phyloP scores from a whole-genome alignment of 2,888 invertebrate genomes.

The Siphlonurus alternatus region DNA sequence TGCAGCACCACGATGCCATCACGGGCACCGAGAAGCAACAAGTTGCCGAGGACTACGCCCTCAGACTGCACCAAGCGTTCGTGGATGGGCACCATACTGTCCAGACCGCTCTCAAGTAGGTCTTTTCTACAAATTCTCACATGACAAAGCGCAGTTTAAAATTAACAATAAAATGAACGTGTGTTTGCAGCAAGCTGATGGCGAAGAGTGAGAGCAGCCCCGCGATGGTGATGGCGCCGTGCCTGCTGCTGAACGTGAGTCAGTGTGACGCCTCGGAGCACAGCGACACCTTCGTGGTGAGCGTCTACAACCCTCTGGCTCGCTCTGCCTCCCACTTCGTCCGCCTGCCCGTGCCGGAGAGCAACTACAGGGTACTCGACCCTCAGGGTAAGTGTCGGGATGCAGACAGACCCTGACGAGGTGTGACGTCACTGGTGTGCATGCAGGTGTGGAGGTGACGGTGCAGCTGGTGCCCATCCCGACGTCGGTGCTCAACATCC shows the following conservation, averaged over 20 bases:
- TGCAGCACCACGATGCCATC: conserved; percentile 37
- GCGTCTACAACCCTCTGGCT: conserved; percentile 45
- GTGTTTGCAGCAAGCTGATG: background rate
- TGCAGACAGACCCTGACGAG: background rate
- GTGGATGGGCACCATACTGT: background rate
- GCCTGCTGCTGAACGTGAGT: conserved; percentile 42
- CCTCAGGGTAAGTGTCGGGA: conserved; percentile 35
- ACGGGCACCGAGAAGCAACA: conserved; percentile 27
- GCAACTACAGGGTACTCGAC: conserved; percentile 41
- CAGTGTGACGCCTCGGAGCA: conserved; percentile 35
- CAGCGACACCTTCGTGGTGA: conserved; percentile 33
- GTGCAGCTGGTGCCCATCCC: conserved; percentile 21
- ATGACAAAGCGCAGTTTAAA: too few species aligned
- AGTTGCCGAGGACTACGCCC: conserved; percentile 24
- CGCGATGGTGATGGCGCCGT: conserved; percentile 21
- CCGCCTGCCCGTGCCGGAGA: conserved; percentile 30
- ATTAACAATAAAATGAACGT: background rate
- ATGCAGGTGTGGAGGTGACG: background rate
- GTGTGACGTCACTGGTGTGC: background rate
- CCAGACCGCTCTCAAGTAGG: background rate
- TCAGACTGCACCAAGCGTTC: background rate
- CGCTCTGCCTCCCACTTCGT: conserved; percentile 33
- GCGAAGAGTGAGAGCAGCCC: background rate
- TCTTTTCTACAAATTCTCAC: too few species aligned
- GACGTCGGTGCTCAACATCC: conserved; percentile 20